phyloP scores from a whole-genome alignment of 2,797 vertebrate genomes.

The Pantherophis vulpinus region DNA sequence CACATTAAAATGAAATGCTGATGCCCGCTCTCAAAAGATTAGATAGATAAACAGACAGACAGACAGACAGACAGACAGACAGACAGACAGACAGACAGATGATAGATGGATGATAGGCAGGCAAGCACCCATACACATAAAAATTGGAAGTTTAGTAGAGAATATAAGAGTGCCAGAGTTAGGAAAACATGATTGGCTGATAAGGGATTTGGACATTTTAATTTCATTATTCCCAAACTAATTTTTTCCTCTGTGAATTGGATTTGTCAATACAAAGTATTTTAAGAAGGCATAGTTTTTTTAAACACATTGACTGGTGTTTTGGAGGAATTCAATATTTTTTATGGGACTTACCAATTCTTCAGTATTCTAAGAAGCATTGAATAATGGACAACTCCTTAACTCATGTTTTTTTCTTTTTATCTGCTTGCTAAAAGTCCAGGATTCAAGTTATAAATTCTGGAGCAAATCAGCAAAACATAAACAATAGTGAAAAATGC shows the following conservation, averaged over 20 bases:
- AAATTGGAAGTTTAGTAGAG: background rate
- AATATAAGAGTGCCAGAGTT: background rate
- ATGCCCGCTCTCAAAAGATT: background rate
- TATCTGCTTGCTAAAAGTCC: slow-evolving; percentile 17
- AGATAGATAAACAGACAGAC: background rate
- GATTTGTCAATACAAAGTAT: background rate
- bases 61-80: too few species aligned
- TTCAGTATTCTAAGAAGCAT: background rate
- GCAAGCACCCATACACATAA: background rate
- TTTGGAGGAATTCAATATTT: background rate
- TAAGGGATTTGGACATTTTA: background rate
- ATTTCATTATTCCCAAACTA: background rate
- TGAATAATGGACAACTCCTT: background rate
- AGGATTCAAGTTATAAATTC: background rate
- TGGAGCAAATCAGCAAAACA: slow-evolving; percentile 1
- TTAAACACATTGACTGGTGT: background rate
- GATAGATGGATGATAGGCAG: background rate
- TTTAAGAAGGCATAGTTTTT: background rate
- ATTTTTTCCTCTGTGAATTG: background rate
- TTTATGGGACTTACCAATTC: background rate
- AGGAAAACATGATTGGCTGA: background rate
- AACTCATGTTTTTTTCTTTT: slow-evolving; percentile 28
- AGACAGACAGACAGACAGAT: background rate
- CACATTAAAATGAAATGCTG: background rate
- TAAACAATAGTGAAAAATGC: slow-evolving; percentile 8